phyloP scores from a whole-genome alignment of 2,888 invertebrate genomes.

The Cephus rjabovi region DNA sequence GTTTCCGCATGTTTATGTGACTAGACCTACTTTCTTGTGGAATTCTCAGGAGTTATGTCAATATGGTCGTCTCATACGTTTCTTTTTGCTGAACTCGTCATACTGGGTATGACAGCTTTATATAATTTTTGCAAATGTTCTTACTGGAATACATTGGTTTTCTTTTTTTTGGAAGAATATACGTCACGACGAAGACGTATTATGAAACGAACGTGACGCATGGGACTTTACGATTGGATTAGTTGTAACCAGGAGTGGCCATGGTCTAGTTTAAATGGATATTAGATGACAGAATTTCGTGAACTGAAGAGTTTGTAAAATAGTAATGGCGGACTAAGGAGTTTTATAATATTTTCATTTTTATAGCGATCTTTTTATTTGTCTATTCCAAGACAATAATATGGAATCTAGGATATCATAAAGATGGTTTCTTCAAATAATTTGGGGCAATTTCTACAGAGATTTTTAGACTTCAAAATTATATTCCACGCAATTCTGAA shows the following conservation, averaged over 20 bases:
- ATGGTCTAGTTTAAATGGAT: not conserved
- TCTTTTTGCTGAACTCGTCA: not conserved
- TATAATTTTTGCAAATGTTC: not conserved
- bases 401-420: no score
- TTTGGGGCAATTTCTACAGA: not conserved
- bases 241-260: not conserved
- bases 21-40: constrained; percentile 1
- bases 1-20: not conserved
- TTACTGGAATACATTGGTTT: not conserved
- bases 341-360: not conserved
- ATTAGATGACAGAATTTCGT: not conserved
- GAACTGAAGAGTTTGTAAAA: not conserved
- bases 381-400: not conserved
- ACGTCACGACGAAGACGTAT: not conserved
- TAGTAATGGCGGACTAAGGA: not conserved
- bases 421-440: not conserved
- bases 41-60: not conserved
- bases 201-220: not conserved
- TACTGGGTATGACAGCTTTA: not conserved
- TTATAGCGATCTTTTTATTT: not conserved
- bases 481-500: not conserved
- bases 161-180: not conserved
- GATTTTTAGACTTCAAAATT: not conserved
- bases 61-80: not conserved
- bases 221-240: not conserved